phyloP scores from a whole-genome alignment of 2,113 vertebrate species.

The Brachyistius frenatus region DNA sequence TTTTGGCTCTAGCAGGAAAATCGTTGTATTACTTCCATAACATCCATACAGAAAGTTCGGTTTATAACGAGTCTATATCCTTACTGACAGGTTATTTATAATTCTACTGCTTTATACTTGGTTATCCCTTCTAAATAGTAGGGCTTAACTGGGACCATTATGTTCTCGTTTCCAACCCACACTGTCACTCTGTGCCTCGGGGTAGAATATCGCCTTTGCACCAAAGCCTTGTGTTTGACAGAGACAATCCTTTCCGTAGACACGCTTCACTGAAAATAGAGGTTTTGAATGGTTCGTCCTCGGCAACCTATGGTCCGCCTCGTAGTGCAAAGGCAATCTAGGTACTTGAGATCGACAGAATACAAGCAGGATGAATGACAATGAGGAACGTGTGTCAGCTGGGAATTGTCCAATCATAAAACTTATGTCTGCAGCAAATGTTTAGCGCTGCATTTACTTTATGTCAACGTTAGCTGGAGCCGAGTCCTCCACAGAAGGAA shows the following conservation, averaged over 20 bases:
- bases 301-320: conserved; percentile 22
- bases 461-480: conserved; percentile 2
- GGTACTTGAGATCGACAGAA: conserved; percentile 8
- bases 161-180: conserved; percentile 52
- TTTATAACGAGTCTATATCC: conserved; percentile 16
- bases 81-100: conserved; percentile 32
- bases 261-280: conserved; percentile 41
- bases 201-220: conserved; percentile 55
- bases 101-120: conserved; percentile 23
- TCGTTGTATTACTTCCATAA: not conserved
- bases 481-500: not conserved
- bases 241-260: conserved; percentile 48
- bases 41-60: conserved; percentile 37
- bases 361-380: conserved; percentile 26
- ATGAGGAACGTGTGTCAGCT: not conserved
- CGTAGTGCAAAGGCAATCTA: conserved; percentile 15
- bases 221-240: conserved; percentile 58
- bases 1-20: conserved; percentile 16
- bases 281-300: conserved; percentile 41
- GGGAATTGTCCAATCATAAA: not conserved
- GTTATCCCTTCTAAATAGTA: conserved; percentile 37
- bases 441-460: not conserved
- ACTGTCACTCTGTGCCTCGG: conserved; percentile 50
- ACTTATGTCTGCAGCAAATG: not conserved
- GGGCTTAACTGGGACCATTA: conserved; percentile 49